Evolutionary conservation across 2,113 vertebrate species (phyloP).

Genomic region (Phoenicopterus ruber): DNA sequence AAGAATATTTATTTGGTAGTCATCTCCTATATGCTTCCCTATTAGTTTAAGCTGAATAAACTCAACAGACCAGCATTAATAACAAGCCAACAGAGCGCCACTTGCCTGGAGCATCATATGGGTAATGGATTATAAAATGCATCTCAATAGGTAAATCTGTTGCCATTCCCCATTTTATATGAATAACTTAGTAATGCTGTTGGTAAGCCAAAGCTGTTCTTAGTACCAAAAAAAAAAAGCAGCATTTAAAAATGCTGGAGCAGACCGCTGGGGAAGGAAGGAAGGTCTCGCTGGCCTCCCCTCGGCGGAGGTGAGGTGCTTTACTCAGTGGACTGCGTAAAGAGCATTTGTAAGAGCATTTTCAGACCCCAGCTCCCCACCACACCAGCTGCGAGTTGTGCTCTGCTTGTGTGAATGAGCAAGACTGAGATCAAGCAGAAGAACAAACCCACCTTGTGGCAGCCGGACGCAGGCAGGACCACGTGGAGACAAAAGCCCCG

Average conservation of each 20-base stretch:
- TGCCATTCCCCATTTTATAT: background rate
- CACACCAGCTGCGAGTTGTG: accelerated
- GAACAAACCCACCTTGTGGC: background rate
- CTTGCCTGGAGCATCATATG: background rate
- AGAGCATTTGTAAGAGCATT: background rate
- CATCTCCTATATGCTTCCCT: background rate
- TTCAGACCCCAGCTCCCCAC: background rate
- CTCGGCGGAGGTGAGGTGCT: accelerated
- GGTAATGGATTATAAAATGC: conserved; percentile 25
- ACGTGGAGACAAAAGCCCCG: background rate
- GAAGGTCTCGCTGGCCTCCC: background rate
- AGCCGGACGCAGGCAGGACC: background rate
- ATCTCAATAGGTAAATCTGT: conserved; percentile 24
- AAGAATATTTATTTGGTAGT: conserved; percentile 38
- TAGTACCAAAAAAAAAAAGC: background rate
- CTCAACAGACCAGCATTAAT: conserved; percentile 1
- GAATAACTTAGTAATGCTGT: background rate
- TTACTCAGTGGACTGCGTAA: background rate
- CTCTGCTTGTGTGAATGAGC: background rate
- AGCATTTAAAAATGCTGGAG: background rate
- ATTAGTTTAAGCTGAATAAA: conserved; percentile 32
- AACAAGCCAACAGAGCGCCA: background rate
- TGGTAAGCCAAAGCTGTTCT: background rate
- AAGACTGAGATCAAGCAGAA: background rate
- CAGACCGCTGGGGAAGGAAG: background rate